Evolutionary conservation across 2,113 vertebrate species (phyloP).

Genomic region (Clupea harengus): DNA sequence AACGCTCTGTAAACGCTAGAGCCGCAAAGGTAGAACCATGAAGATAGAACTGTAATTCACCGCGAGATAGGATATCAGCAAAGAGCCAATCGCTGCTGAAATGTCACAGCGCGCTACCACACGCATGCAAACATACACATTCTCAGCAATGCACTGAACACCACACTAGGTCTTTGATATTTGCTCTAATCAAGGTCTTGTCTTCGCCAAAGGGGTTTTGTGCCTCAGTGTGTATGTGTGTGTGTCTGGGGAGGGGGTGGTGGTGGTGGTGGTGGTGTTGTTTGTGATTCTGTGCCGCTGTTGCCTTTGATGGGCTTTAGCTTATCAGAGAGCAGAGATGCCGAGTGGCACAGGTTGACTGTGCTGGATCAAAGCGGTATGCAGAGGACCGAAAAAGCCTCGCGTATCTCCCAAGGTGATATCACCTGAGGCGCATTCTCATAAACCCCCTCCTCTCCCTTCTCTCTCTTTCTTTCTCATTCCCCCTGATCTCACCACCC

Average conservation of each 20-base stretch:
- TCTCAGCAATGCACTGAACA: not conserved
- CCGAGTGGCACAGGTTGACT: slow-evolving; percentile 42
- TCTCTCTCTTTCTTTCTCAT: slow-evolving; percentile 34
- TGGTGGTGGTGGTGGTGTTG: slow-evolving; percentile 26
- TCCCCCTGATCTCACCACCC: not conserved
- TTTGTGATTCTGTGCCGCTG: slow-evolving; percentile 50
- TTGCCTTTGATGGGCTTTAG: slow-evolving; percentile 61
- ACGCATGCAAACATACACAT: not conserved
- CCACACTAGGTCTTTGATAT: not conserved
- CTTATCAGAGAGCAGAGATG: slow-evolving; percentile 55
- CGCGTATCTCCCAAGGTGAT: slow-evolving; percentile 47
- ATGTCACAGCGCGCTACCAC: not conserved
- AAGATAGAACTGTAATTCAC: not conserved
- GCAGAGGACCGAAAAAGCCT: slow-evolving; percentile 49
- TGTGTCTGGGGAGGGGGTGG: not conserved
- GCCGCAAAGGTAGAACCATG: too few species aligned
- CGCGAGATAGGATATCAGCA: not conserved
- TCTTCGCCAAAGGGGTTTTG: not conserved
- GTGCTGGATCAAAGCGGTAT: slow-evolving; percentile 54
- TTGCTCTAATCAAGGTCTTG: not conserved
- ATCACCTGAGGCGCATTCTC: slow-evolving; percentile 50
- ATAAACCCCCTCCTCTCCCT: slow-evolving; percentile 34
- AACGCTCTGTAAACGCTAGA: too few species aligned
- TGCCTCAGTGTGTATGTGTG: not conserved
- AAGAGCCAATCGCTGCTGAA: not conserved